Conservation (phyloP, 2,113 vertebrate species). For the Tinamus guttatus region DNA sequence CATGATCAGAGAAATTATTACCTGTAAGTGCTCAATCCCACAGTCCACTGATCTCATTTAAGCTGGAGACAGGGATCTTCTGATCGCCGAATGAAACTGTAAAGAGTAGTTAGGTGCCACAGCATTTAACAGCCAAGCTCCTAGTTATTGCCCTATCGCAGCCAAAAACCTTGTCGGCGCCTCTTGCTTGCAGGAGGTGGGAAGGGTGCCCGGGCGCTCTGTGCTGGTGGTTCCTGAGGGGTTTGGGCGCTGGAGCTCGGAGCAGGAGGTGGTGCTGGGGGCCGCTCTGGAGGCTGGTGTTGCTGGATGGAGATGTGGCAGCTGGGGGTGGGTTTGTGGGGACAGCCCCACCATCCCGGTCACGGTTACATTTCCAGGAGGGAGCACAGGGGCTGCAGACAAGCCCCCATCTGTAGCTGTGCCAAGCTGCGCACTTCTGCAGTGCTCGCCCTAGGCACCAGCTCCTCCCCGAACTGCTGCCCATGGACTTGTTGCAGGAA, state of each 20-base stretch:
- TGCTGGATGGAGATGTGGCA: not conserved
- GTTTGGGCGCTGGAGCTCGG: accelerated
- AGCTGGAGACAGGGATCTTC: not conserved
- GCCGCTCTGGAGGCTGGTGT: not conserved
- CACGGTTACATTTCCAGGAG: not conserved
- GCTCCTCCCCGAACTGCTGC: not conserved
- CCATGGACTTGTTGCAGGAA: not conserved
- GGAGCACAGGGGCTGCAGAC: not conserved
- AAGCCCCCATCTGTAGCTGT: not conserved
- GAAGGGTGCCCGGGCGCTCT: not conserved
- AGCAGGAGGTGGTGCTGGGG: not conserved
- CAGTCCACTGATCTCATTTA: not conserved
- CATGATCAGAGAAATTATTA: not conserved
- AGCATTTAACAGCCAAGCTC: not conserved
- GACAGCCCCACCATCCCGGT: not conserved
- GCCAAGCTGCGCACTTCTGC: not conserved
- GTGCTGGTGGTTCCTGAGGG: not conserved
- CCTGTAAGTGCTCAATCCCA: not conserved
- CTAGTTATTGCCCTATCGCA: not conserved
- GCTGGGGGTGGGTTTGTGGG: not conserved
- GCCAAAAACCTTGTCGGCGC: not conserved
- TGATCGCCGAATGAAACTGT: not conserved
- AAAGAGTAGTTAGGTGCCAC: not conserved
- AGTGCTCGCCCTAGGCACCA: not conserved
- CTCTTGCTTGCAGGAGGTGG: not conserved